Evolutionary conservation across 2,113 vertebrate genomes (phyloP).

Genomic region (Saccopteryx bilineata): DNA sequence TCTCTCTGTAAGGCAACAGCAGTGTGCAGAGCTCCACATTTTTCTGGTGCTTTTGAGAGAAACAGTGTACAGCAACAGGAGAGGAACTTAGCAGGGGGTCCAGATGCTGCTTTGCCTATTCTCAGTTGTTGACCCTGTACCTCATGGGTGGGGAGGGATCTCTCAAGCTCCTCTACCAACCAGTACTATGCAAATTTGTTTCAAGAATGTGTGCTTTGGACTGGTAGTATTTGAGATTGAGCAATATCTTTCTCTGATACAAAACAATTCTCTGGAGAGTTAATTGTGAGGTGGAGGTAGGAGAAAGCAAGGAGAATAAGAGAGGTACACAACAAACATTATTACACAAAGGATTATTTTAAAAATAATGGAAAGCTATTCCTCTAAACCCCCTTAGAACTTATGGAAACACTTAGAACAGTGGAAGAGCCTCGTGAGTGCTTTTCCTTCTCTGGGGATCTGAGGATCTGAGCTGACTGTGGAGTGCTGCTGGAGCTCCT

Average conservation of each 20-base stretch:
- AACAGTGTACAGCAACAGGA: neutral
- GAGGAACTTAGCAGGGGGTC: neutral
- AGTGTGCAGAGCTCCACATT: neutral
- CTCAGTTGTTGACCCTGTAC: neutral
- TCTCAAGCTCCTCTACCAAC: neutral
- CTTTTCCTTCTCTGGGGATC: neutral
- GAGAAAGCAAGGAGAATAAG: neutral
- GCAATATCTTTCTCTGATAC: neutral
- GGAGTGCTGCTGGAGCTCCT: neutral
- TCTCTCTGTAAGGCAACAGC: neutral
- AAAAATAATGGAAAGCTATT: neutral
- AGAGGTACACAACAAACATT: neutral
- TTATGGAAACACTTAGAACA: neutral
- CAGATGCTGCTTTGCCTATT: neutral
- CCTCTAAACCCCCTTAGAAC: neutral
- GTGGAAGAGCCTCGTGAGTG: neutral
- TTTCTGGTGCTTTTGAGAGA: conserved; percentile 16
- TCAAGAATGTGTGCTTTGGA: neutral
- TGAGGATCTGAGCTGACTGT: neutral
- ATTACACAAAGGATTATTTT: neutral
- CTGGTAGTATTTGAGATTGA: neutral
- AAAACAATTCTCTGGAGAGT: neutral
- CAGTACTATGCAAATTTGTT: neutral
- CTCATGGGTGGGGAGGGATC: neutral
- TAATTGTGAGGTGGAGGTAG: neutral